Evolutionary conservation across 2,113 vertebrate genomes (phyloP), one percentile per base, ranked within the genome.

Genomic region (Benitochromis conjunctus): DNA sequence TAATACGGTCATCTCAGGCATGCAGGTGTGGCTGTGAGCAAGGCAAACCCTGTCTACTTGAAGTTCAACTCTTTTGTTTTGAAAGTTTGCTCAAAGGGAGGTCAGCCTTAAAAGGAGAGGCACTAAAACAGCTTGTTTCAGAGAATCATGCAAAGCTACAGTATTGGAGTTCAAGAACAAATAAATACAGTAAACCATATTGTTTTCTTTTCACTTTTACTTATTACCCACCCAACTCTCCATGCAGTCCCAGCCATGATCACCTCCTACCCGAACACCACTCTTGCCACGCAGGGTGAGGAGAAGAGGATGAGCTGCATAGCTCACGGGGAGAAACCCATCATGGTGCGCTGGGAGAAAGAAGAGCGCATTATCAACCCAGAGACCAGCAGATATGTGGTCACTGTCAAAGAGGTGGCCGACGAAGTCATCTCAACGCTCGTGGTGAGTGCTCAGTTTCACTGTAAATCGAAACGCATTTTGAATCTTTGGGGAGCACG

Each of bases 271-370:
- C 98, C 99, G 12, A 99, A 99, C 93, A 99, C 98, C 56, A 99
- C 99, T 5, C 95, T 99, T 94, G 98, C 99, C 78, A 99, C 98
- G 0, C 98, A 99, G 95, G 98, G 99, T 3, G 98, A 99, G 41
- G 98, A 98, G 96, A 99, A 99, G 84, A 97, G 96, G 86, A 98
- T 99, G 97, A 99, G 97, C 92, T 99, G 99, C 92, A 98, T 97
- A 0, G 98, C 99, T 5, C 98, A 99, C 0, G 99, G 99, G 0
- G 98, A 99, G 95, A 99, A 98, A 87, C 99, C 99, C 95, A 99
- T 99, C 92, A 99, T 99, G 69, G 98, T 99, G 62, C 99, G 98
- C 94, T 99, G 99, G 99, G 99, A 99, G 94, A 99, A 99, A 86
- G 99, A 99, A 80, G 98, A 99, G 69, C 93, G 98, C 48, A 99